Percentiles rank a stretch among this genome's conserved stretches.
Evolutionary conservation across 1,140 invertebrate species (phyloP).

Genomic region (Paramacrobiotus metropolitanus): DNA sequence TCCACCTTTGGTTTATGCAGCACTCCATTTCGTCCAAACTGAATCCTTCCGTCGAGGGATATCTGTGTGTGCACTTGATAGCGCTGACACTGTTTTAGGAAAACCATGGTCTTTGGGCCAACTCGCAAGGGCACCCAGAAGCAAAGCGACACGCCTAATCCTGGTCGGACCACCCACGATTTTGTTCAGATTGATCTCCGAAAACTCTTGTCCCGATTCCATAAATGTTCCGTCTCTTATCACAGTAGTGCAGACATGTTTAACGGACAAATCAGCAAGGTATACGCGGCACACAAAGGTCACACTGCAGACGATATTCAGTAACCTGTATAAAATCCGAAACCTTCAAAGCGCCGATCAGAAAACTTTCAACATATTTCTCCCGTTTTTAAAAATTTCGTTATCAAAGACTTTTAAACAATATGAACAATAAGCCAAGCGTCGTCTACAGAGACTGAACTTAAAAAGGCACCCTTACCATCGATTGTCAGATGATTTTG

Average conservation of each 20-base stretch:
- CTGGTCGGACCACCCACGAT: background rate
- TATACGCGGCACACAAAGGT: background rate
- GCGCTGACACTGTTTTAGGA: no score
- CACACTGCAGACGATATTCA: background rate
- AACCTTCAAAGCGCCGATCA: no score
- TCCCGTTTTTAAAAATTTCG: no score
- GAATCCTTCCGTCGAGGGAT: no score
- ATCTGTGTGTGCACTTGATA: no score
- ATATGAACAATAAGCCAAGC: no score
- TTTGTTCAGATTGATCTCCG: background rate
- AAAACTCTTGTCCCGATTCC: background rate
- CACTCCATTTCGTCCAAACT: no score
- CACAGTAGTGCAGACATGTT: background rate
- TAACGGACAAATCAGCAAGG: background rate
- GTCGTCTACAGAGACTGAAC: background rate
- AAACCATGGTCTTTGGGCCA: background rate
- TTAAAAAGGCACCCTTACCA: background rate
- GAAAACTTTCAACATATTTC: no score
- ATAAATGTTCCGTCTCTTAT: background rate
- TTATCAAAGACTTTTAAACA: no score
- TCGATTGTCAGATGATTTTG: background rate
- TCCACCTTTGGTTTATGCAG: no score
- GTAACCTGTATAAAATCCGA: background rate
- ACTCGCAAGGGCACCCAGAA: background rate
- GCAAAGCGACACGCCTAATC: background rate